These are phyloP conservation scores for Cerceris rybyensis DNA, from an alignment of 2,888 invertebrate genomes.

Conservation along the genomic window DNA sequence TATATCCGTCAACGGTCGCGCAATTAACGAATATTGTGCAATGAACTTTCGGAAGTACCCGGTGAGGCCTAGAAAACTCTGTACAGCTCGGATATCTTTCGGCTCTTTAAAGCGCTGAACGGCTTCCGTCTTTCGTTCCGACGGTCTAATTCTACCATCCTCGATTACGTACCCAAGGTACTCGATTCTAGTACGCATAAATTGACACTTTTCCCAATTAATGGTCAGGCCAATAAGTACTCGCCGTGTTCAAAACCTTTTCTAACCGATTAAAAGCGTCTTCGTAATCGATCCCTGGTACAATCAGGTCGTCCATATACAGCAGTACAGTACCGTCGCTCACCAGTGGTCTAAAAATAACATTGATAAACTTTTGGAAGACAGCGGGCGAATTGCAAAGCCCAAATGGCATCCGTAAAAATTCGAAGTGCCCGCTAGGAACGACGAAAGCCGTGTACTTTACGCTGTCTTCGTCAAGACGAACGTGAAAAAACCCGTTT, in stretches of 20 bases:
- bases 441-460: slow-evolving; percentile 13
- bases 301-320: slow-evolving; percentile 12
- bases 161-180: slow-evolving; percentile 13
- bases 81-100: slow-evolving; percentile 2
- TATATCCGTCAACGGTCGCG: slow-evolving; percentile 66
- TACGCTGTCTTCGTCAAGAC: background rate
- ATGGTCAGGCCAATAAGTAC: background rate
- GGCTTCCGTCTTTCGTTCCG: slow-evolving; percentile 43
- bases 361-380: slow-evolving; percentile 51
- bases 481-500: background rate
- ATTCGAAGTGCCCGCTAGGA: slow-evolving; percentile 7
- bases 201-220: slow-evolving; percentile 17
- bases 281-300: background rate
- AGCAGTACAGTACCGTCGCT: background rate
- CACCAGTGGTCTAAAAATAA: slow-evolving; percentile 47
- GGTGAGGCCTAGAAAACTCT: slow-evolving; percentile 50
- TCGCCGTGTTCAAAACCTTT: background rate
- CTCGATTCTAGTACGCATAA: slow-evolving; percentile 4
- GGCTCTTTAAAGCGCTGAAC: slow-evolving; percentile 46
- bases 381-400: slow-evolving; percentile 42
- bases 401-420: slow-evolving; percentile 33
- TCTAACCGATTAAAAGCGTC: background rate
- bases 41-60: slow-evolving; percentile 62
- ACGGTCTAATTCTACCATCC: slow-evolving; percentile 1
- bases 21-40: slow-evolving; percentile 51